Evolutionary conservation across 2,113 vertebrate genomes (phyloP), one percentile per base, ranked within the genome.

Genomic region (Steatornis caripensis): DNA sequence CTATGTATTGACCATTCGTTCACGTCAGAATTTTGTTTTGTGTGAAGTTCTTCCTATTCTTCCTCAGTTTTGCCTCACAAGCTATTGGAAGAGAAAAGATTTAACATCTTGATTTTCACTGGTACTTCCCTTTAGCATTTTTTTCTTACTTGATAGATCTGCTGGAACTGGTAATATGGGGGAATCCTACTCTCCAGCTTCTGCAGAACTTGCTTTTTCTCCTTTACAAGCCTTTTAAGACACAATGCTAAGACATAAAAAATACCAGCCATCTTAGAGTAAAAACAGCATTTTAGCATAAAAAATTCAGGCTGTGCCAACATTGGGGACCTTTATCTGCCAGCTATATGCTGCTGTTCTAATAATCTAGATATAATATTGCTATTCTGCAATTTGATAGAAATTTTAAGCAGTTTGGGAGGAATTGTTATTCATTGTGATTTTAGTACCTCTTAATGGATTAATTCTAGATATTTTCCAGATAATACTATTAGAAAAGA

Each of bases 391-490:
- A 84, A 53, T 61, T 87, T 65, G 24, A 75, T 26, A 22, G 53
- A 89, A 62, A 43, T 76, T 87, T 79, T 26, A 89, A 91, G 70
- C 34, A 11, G 17, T 76, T 89, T 21, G 24, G 20, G 57, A 84
- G 26, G n/a, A 94, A 75, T 24, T 46, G 22, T 71, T 81, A 82
- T 72, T 92, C 39, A 30, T 17, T 71, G 61, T 57, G 61, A 76
- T 85, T 89, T 89, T 87, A 76, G 21, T 87, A 71, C 9, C 24
- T 84, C 37, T 76, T 92, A 11, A 43, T 80, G 45, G 74, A 91
- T 80, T 72, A 87, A 72, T 60, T 76, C 45, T 68, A 82, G 84
- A 87, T 91, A 60, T 84, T 87, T 95, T 96, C n/a, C 30, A 92
- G 88, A 93, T 90, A 90, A 87, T 30, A 21, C 49, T 88, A 26